These are phyloP conservation scores for Sclerurus mexicanus DNA, from an alignment of 2,113 vertebrate genomes.

Conservation along the genomic window DNA sequence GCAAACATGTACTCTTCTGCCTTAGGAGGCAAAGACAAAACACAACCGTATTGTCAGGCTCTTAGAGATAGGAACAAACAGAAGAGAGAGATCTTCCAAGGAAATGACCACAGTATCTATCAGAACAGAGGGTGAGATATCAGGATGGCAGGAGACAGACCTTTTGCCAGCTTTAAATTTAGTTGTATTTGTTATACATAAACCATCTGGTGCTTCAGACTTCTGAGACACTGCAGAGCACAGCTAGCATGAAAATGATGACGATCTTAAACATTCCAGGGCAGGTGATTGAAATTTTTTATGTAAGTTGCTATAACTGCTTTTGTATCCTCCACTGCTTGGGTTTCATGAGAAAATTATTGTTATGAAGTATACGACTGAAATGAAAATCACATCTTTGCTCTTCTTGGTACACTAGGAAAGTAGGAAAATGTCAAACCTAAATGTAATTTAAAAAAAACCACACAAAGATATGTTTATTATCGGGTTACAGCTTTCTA, in stretches of 20 bases:
- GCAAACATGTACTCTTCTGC: neutral
- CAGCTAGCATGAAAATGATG: neutral
- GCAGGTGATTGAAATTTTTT: neutral
- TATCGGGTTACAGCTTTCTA: neutral
- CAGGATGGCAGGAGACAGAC: fast-evolving
- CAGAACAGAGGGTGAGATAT: neutral
- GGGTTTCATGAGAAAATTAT: neutral
- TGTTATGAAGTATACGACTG: fast-evolving
- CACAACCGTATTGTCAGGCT: fast-evolving
- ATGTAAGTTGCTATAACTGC: neutral
- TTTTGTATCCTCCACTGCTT: neutral
- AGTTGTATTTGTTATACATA: fast-evolving
- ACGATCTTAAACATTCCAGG: no score
- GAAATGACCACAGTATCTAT: neutral
- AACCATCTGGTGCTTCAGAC: neutral
- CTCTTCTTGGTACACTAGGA: neutral
- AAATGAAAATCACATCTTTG: neutral
- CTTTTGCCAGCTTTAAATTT: neutral
- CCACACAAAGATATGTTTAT: fast-evolving
- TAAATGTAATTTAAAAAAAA: neutral
- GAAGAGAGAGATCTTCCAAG: neutral
- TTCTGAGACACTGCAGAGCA: neutral
- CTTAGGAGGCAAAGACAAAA: neutral
- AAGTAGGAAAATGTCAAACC: neutral
- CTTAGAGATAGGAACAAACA: fast-evolving